Percentiles rank a stretch among this genome's conserved stretches.
Evolutionary conservation across 35 echinoderm and acorn worm species (phyloP).

Genomic region (Heliocidaris erythrogramma): DNA sequence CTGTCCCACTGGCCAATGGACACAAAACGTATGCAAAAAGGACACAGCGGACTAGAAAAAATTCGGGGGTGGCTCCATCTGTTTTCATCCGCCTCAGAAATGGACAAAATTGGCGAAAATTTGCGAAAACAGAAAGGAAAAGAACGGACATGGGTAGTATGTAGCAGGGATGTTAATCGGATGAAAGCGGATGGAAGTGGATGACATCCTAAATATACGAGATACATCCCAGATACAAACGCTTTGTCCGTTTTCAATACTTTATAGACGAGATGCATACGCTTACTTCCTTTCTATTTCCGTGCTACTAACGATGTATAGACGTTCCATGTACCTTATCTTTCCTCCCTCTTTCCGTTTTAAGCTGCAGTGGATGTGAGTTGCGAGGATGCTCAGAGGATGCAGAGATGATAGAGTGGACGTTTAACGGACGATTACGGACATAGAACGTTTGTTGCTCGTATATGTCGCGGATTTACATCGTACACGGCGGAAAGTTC

Average conservation of each 20-base stretch:
- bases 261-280: conserved; percentile 21
- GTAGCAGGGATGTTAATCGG: too few species aligned
- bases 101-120: too few species aligned
- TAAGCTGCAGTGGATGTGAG: conserved; percentile 25
- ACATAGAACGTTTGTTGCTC: conserved; percentile 38
- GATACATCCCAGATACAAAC: neutral
- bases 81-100: too few species aligned
- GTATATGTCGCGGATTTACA: conserved; percentile 14
- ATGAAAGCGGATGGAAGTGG: too few species aligned
- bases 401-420: conserved; percentile 15
- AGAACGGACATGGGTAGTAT: too few species aligned
- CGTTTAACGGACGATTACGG: conserved; percentile 26
- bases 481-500: conserved; percentile 39
- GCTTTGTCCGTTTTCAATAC: conserved; percentile 16
- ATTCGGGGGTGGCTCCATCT: too few species aligned
- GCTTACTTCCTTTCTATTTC: conserved; percentile 19
- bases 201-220: neutral
- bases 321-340: conserved; percentile 19
- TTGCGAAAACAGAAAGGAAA: too few species aligned
- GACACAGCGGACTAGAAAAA: too few species aligned
- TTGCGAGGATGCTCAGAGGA: conserved; percentile 24
- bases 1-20: too few species aligned
- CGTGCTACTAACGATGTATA: conserved; percentile 24
- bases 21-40: too few species aligned
- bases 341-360: conserved; percentile 31